Conservation (phyloP, 2,113 vertebrate genomes). For the Epinephelus cyanopodus region DNA sequence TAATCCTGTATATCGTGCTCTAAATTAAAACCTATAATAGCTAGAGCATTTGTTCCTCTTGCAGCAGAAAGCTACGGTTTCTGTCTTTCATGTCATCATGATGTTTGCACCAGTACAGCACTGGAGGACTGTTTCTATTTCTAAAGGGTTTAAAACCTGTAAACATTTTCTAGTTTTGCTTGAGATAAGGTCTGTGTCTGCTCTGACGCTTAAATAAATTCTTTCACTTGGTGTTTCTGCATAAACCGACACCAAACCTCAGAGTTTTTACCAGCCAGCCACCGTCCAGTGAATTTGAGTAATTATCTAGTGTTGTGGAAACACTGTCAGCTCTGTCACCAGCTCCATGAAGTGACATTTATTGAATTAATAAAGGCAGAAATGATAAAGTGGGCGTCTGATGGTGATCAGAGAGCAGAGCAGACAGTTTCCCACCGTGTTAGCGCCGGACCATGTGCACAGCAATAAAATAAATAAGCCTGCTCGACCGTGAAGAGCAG, state of each 20-base stretch:
- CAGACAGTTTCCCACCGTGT: constrained; percentile 18
- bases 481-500: constrained; percentile 53
- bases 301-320: background rate
- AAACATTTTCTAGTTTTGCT: no score
- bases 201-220: background rate
- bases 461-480: constrained; percentile 46
- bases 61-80: no score
- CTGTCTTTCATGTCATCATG: no score
- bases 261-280: background rate
- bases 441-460: constrained; percentile 28
- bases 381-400: background rate
- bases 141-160: no score
- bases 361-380: background rate
- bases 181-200: background rate
- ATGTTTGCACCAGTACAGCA: no score
- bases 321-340: background rate
- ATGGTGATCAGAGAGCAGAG: constrained; percentile 1
- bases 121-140: no score
- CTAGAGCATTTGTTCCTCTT: no score
- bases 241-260: background rate
- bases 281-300: background rate
- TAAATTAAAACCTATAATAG: no score
- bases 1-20: no score
- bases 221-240: background rate
- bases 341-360: background rate